phyloP scores from a whole-genome alignment of 2,888 invertebrate genomes.

The Adelphocoris suturalis region DNA sequence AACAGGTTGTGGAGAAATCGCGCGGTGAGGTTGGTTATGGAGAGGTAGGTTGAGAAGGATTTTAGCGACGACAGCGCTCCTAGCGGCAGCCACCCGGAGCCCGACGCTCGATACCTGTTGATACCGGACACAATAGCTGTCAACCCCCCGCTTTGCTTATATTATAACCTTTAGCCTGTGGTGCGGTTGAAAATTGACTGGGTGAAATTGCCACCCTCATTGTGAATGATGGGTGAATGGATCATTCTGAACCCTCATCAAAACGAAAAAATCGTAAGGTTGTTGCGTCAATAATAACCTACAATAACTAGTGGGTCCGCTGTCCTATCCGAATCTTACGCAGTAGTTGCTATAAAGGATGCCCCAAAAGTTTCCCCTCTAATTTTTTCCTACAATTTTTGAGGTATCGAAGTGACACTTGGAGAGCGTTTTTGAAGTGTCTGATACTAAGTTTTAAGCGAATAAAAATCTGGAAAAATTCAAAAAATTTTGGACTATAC shows the following conservation, averaged over 20 bases:
- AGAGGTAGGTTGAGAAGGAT: not conserved
- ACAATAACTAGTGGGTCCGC: no score
- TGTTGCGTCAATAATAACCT: no score
- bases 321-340: no score
- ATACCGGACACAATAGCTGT: conserved; percentile 35
- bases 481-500: no score
- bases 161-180: not conserved
- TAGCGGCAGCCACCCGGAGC: not conserved
- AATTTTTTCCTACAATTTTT: no score
- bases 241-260: not conserved
- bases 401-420: no score
- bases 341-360: no score
- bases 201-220: not conserved
- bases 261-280: not conserved
- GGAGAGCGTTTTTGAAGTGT: no score
- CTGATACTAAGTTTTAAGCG: no score
- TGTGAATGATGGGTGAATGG: not conserved
- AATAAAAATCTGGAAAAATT: no score
- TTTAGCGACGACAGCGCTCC: not conserved
- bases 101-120: conserved; percentile 47
- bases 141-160: not conserved
- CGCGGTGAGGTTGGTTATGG: conserved; percentile 11
- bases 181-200: not conserved
- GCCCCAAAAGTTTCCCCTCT: no score
- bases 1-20: conserved; percentile 7